Evolutionary conservation across 2,113 vertebrate species (phyloP).

Genomic region (Syngnathus scovelli): DNA sequence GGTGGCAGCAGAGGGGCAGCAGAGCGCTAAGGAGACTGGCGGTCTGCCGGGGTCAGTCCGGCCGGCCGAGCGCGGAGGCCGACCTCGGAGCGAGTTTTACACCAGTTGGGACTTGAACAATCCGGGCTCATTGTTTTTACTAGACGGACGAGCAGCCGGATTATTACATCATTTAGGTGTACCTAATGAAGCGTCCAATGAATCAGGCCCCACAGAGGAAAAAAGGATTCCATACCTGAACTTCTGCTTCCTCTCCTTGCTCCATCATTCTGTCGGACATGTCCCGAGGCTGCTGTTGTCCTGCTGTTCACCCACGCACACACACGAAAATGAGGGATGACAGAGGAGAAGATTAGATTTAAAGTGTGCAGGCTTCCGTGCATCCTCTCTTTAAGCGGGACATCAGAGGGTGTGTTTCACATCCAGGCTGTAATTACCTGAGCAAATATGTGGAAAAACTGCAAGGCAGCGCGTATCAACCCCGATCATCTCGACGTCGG

Average conservation of each 20-base stretch:
- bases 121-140: background rate
- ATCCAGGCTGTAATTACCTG: constrained; percentile 61
- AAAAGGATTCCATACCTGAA: constrained; percentile 28
- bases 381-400: constrained; percentile 47
- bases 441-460: constrained; percentile 59
- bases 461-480: constrained; percentile 52
- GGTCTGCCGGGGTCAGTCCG: constrained; percentile 53
- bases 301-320: constrained; percentile 40
- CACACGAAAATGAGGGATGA: constrained; percentile 32
- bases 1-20: constrained; percentile 40
- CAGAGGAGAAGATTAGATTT: constrained; percentile 45
- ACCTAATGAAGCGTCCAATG: background rate
- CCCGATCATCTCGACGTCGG: constrained; percentile 52
- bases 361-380: constrained; percentile 40
- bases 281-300: constrained; percentile 36
- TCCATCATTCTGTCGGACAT: constrained; percentile 36
- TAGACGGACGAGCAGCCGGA: background rate
- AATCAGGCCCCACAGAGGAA: constrained; percentile 3
- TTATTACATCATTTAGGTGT: background rate
- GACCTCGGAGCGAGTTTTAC: constrained; percentile 24
- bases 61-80: constrained; percentile 22
- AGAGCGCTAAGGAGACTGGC: constrained; percentile 50
- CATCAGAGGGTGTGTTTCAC: constrained; percentile 58
- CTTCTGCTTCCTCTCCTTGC: constrained; percentile 24
- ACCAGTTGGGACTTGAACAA: constrained; percentile 14